phyloP scores from a whole-genome alignment of 2,113 vertebrate genomes.

The Silurus glanis region DNA sequence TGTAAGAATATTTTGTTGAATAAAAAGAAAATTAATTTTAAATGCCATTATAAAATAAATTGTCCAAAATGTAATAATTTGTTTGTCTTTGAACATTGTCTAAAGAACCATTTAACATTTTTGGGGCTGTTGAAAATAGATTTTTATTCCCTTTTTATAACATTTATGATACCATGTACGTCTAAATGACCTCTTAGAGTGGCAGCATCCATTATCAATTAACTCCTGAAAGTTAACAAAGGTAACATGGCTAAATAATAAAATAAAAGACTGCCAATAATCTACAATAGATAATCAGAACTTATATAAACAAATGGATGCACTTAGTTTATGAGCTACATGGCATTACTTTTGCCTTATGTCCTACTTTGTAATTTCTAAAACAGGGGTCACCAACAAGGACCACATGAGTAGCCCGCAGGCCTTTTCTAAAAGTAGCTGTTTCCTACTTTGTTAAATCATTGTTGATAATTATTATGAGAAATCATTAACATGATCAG shows the following conservation, averaged over 20 bases:
- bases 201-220: not conserved
- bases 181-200: not conserved
- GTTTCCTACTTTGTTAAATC: too few species aligned
- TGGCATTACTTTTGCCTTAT: too few species aligned
- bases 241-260: not conserved
- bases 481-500: too few species aligned
- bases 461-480: too few species aligned
- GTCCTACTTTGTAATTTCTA: too few species aligned
- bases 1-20: not conserved
- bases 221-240: not conserved
- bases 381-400: too few species aligned
- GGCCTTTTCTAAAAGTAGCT: too few species aligned
- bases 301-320: not conserved
- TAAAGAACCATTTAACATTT: not conserved
- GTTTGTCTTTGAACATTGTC: not conserved
- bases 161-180: not conserved
- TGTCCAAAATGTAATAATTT: not conserved
- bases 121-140: too few species aligned
- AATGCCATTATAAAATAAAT: not conserved
- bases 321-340: not conserved
- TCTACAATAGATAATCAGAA: not conserved
- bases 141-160: not conserved
- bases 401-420: too few species aligned
- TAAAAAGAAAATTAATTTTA: too few species aligned
- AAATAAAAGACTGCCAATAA: not conserved